Base-by-base conservation (phyloP, 2,797 vertebrate genomes). In the Chlorospingus flavigularis region DNA sequence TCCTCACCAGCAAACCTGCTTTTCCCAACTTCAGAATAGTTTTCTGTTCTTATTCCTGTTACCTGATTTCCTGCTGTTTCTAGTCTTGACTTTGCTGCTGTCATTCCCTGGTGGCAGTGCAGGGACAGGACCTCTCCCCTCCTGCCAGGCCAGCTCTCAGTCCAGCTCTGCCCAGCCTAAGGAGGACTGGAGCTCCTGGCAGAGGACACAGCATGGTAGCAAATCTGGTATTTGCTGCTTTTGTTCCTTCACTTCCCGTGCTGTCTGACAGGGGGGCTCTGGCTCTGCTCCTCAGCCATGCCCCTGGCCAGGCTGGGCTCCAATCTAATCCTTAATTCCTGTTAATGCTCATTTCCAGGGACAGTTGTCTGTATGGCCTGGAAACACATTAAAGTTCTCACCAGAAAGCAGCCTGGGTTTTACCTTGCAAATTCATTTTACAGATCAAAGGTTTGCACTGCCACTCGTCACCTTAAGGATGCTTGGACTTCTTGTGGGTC, bases 291-390 rank as follows among this genome's bases (percentile, higher is more conserved):
- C 31, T 88, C 50, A 40, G 47, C 57, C 13, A 2, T 61, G 55
- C 39, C 61, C 43, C 45, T 62, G 12, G 54, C 57, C 33, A 42
- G 31, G 30, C 53, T 60, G 43, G 7, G 66, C 47, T 62, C 54
- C 3, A 2, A 18, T 31, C 48, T 67, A 35, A 39, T 40, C 23
- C 50, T 54, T 43, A 50, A 25, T 60, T 80, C 70, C 25, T 76
- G 26, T 58, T 91, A 80, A 58, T 67, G 45, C 61, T 85, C 60
- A 28, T 74, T 94, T 87, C 40, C 33, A 79, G 31, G 42, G 39
- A 47, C 15, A 58, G 11, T 5, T 28, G 6, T 54, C 58, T 66
- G 7, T 72, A 11, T 81, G 55, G 53, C 67, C 71, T 87, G n/a
- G 67, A 73, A 85, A 42, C 24, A 63, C 35, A 26, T 4, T 63